Percentiles rank a stretch among this genome's conserved stretches.
These are phyloP conservation scores for Mythimna ferrago DNA, from an alignment of 2,888 invertebrate species.

Conservation along the genomic window DNA sequence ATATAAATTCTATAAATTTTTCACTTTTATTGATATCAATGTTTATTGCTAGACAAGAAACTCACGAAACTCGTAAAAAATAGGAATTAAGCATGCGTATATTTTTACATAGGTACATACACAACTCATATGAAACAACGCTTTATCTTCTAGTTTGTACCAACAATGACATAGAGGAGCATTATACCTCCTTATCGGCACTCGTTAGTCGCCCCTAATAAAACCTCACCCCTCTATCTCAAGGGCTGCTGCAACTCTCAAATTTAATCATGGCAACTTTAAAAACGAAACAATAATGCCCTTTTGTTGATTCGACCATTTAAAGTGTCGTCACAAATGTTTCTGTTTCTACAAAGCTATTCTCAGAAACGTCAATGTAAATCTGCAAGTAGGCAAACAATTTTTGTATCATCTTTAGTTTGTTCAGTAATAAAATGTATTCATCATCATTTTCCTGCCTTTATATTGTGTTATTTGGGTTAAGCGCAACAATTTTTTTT, in stretches of 20 bases:
- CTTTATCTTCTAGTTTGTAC: constrained; percentile 61
- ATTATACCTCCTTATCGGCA: constrained; percentile 88
- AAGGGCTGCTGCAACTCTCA: constrained; percentile 86
- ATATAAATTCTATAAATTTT: too few species aligned
- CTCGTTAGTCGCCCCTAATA: constrained; percentile 90
- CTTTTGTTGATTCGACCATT: constrained; percentile 45
- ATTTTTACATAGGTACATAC: background rate
- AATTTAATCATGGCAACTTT: constrained; percentile 89
- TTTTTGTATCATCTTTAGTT: background rate
- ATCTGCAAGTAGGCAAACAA: background rate
- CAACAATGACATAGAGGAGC: constrained; percentile 76
- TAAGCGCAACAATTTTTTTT: too few species aligned
- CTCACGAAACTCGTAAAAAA: background rate
- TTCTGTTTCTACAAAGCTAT: background rate
- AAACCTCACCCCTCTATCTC: constrained; percentile 87
- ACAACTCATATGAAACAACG: constrained; percentile 39
- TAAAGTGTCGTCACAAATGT: background rate
- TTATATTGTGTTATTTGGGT: too few species aligned
- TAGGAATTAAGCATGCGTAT: rapidly evolving
- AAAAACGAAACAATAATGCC: constrained; percentile 85
- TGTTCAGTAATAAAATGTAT: too few species aligned
- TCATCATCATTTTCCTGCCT: too few species aligned
- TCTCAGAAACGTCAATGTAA: constrained; percentile 9
- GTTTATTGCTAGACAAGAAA: too few species aligned
- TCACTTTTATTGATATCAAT: too few species aligned